phyloP scores from a whole-genome alignment of 1,140 invertebrate species.

The Tetragnatha versicolor region DNA sequence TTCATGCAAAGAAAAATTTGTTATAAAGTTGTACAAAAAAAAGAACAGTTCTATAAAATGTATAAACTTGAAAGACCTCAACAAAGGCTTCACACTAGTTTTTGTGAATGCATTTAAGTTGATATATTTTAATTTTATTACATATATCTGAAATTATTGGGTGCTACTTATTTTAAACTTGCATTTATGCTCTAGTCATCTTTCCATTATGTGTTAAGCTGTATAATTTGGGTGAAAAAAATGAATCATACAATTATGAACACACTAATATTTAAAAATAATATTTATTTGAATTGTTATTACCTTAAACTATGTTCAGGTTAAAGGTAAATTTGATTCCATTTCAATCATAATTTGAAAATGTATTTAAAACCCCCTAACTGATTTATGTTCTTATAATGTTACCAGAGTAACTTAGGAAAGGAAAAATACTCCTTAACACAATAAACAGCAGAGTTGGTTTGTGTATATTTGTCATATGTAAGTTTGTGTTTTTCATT shows the following conservation, averaged over 20 bases:
- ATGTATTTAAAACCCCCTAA: not conserved
- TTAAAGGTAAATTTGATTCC: not conserved
- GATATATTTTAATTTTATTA: not conserved
- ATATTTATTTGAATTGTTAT: not conserved
- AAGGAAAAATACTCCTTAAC: not conserved
- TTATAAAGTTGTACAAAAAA: not conserved
- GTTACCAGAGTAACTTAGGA: not conserved
- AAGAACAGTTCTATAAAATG: not conserved
- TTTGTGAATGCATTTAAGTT: not conserved
- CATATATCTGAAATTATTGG: slow-evolving; percentile 21
- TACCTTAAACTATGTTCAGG: not conserved
- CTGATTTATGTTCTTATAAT: not conserved
- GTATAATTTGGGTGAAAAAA: not conserved
- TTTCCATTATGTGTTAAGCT: not conserved
- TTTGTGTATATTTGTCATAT: slow-evolving; percentile 5
- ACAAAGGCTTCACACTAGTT: not conserved
- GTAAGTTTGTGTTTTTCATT: not conserved
- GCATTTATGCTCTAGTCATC: slow-evolving; percentile 27
- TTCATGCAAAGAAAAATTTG: slow-evolving; percentile 12
- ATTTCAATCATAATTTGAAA: not conserved
- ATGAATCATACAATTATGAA: not conserved
- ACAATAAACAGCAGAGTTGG: not conserved
- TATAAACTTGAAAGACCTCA: not conserved
- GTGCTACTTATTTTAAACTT: slow-evolving; percentile 24
- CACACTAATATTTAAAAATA: not conserved